These are phyloP conservation scores for Sinelater perroti DNA, from an alignment of 2,888 invertebrate genomes.

Conservation along the genomic window DNA sequence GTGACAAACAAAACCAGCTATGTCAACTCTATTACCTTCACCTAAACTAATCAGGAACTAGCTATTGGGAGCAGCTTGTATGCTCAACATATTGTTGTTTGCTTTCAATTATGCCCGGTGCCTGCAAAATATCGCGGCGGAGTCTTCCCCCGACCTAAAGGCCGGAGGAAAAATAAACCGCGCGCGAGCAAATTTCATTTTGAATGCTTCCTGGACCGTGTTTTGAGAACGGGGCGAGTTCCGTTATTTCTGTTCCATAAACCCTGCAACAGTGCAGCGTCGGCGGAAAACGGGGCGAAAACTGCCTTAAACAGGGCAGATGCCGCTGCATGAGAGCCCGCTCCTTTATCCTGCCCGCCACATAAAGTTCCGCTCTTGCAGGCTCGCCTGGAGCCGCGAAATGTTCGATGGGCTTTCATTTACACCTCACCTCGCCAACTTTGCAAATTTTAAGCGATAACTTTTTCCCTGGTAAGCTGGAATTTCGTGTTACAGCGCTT, in stretches of 20 bases:
- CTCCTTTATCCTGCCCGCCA: conserved; percentile 21
- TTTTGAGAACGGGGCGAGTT: too few species aligned
- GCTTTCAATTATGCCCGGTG: conserved; percentile 10
- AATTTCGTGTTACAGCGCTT: too few species aligned
- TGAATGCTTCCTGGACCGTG: conserved; percentile 10
- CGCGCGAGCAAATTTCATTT: neutral
- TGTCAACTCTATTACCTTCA: too few species aligned
- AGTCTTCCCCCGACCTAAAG: neutral
- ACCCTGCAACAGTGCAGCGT: too few species aligned
- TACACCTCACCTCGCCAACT: neutral
- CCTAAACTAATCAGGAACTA: too few species aligned
- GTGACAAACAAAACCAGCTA: too few species aligned
- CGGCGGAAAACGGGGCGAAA: too few species aligned
- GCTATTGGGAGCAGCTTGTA: conserved; percentile 9
- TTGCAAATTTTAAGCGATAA: neutral
- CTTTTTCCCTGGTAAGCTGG: too few species aligned
- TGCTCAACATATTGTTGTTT: conserved; percentile 10
- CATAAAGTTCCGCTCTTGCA: conserved; percentile 16
- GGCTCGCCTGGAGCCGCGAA: conserved; percentile 11
- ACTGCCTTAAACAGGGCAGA: too few species aligned
- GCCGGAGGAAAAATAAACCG: neutral
- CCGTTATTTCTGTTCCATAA: too few species aligned
- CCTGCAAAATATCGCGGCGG: neutral
- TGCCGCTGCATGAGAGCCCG: conserved; percentile 15
- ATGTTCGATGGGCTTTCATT: conserved; percentile 15